Percentiles rank a stretch among this genome's conserved stretches.
Conservation (phyloP, 2,797 vertebrate genomes). For the Sebastes flavidus region DNA sequence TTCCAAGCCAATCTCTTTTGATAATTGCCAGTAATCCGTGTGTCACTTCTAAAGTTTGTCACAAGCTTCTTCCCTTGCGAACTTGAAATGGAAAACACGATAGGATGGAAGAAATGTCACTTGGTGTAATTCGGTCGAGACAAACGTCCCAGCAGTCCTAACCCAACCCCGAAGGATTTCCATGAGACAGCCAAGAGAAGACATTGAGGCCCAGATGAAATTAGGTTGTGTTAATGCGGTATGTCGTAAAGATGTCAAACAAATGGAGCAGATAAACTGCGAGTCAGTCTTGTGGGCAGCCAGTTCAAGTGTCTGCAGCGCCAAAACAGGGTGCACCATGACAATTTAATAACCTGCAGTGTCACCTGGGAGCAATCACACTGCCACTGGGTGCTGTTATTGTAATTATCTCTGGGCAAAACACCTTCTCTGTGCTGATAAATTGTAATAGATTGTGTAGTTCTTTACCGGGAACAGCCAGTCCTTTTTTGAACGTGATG, state of each 20-base stretch:
- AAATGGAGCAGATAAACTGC: conserved; percentile 77
- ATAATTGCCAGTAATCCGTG: conserved; percentile 79
- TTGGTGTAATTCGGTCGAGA: conserved; percentile 73
- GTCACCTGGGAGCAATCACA: conserved; percentile 74
- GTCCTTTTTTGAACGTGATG: conserved; percentile 41
- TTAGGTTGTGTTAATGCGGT: conserved; percentile 75
- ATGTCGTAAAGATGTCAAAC: conserved; percentile 79
- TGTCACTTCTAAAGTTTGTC: conserved; percentile 76
- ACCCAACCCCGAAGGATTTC: conserved; percentile 79
- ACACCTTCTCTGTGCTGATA: conserved; percentile 48
- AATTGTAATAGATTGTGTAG: conserved; percentile 39
- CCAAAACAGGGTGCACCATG: conserved; percentile 64
- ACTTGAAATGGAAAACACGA: conserved; percentile 55
- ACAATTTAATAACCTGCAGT: conserved; percentile 76
- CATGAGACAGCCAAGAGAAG: conserved; percentile 68
- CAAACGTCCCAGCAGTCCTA: conserved; percentile 69
- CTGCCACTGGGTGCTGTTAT: conserved; percentile 58
- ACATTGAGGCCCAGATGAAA: conserved; percentile 72
- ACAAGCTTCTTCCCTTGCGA: conserved; percentile 42
- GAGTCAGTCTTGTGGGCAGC: conserved; percentile 65
- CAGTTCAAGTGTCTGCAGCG: conserved; percentile 56
- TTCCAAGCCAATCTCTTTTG: conserved; percentile 29
- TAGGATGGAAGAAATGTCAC: conserved; percentile 52
- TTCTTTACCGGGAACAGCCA: conserved; percentile 38
- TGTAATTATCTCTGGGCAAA: conserved; percentile 70